Evolutionary conservation across 2,797 vertebrate genomes (phyloP), one percentile per base, ranked within the genome.

Genomic region (Urophycis tenuis): DNA sequence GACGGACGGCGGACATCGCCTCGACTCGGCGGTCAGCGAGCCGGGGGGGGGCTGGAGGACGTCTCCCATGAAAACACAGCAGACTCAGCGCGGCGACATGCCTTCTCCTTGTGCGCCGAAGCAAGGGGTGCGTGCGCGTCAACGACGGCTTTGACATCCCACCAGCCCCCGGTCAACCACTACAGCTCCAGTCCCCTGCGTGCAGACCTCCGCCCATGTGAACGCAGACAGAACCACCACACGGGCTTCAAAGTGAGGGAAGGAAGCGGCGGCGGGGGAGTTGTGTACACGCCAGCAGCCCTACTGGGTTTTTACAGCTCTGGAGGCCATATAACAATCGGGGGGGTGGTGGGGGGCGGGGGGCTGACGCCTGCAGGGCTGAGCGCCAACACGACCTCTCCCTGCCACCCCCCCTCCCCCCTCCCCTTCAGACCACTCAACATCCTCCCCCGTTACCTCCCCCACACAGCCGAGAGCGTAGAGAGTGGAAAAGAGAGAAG

Each of bases 391-490:
- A 39, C 45, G 73, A 45, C 77, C 71, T 84, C n/a, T n/a, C n/a
- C n/a, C n/a, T n/a, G n/a, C n/a, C n/a, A n/a, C n/a, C n/a, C n/a
- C n/a, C 76, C 72, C 80, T 82, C 72, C 76, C 85, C 75, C 72
- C 77, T n/a, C 85, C 78, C 74, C 77, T 67, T 80, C 81, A 39
- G 78, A 85, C 73, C 77, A 81, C 85, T 76, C 75, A 82, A 87
- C 79, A 84, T 88, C 30, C 86, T 82, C 81, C 83, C 86, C 87
- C 88, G 88, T 90, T 78, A 84, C 85, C 86, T 78, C 84, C 83
- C 84, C 88, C 80, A 87, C 85, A 79, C 80, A 87, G 84, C 83
- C 87, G 86, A 86, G 90, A 88, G 81, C 25, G n/a, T n/a, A n/a
- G n/a, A 60, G 53, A 60, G 53, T 60, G 25, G 22, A 25, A 25